Base-by-base conservation (phyloP, 2,113 vertebrate genomes). In the Amblyornis subalaris region DNA sequence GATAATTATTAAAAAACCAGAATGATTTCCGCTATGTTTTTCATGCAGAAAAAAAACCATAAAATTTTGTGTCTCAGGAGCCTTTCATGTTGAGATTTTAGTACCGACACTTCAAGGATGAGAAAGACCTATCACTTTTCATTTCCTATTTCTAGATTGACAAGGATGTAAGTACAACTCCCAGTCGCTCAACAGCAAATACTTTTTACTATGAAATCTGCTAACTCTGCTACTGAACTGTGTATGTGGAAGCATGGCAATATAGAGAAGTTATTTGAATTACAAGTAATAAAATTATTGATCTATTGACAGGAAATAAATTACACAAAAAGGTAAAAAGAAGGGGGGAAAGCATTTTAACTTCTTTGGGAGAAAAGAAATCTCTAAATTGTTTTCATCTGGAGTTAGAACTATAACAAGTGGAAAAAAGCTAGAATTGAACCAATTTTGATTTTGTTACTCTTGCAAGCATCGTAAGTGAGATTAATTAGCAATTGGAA, bases 311-410 rank as follows among this genome's bases (percentile, higher is more conserved):
- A 64, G 29, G 8, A 80, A 83, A 31, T 2, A n/a, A 87, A 58
- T 62, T 35, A 16, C 1, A 28, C 19, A 0, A 33, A 55, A 61
- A 14, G 0, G 0, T 20, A 48, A 53, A 53, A 89, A 17, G 0
- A 38, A 38, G 36, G 36, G 36, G 36, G 10, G 10, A 38, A 38
- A 38, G 36, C 36, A 38, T 38, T 38, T 38, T 38, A 38, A 38
- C 36, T 38, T 38, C 36, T 38, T 38, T 38, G 36, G 36, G 36
- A 38, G 36, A 38, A 38, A 33, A 38, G 36, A 38, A 38, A 33
- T 62, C 61, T 60, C 10, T 6, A 29, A 35, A 7, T 66, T 54
- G 12, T n/a, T 58, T 88, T 86, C 7, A 48, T 51, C 11, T 35
- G 8, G 6, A 73, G 6, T 13, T 62, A 40, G 25, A 88, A 48